phyloP scores from a whole-genome alignment of 2,888 invertebrate genomes.

The Aelia acuminata region DNA sequence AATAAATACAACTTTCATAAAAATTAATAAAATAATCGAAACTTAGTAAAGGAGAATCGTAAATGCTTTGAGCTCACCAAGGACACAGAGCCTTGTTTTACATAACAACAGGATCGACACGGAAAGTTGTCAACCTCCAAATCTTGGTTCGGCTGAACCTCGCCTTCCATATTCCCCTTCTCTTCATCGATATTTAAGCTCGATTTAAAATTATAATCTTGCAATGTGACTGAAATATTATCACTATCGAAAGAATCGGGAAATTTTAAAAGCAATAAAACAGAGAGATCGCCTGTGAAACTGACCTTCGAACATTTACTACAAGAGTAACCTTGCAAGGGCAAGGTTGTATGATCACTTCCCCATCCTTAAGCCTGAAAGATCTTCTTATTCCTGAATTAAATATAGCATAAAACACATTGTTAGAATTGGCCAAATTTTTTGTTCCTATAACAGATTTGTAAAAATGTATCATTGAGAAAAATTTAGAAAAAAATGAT shows the following conservation, averaged over 20 bases:
- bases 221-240: neutral
- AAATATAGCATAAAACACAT: too few relatives aligned
- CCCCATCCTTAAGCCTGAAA: neutral
- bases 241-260: neutral
- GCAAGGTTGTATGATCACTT: conserved; percentile 32
- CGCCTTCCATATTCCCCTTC: conserved; percentile 19
- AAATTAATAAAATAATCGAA: neutral
- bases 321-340: conserved; percentile 42
- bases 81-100: conserved; percentile 31
- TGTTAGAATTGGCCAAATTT: too few relatives aligned
- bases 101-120: conserved; percentile 44
- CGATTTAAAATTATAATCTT: neutral
- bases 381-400: too few relatives aligned
- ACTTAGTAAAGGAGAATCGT: neutral
- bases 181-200: neutral
- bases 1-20: neutral
- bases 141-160: neutral
- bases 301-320: conserved; percentile 6
- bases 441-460: neutral
- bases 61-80: neutral
- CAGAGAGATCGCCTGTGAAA: neutral
- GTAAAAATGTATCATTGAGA: neutral
- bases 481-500: neutral
- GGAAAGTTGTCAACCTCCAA: conserved; percentile 16
- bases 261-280: neutral